phyloP scores from a whole-genome alignment of 2,113 vertebrate species.

The Cyphomyrus discorhynchus region DNA sequence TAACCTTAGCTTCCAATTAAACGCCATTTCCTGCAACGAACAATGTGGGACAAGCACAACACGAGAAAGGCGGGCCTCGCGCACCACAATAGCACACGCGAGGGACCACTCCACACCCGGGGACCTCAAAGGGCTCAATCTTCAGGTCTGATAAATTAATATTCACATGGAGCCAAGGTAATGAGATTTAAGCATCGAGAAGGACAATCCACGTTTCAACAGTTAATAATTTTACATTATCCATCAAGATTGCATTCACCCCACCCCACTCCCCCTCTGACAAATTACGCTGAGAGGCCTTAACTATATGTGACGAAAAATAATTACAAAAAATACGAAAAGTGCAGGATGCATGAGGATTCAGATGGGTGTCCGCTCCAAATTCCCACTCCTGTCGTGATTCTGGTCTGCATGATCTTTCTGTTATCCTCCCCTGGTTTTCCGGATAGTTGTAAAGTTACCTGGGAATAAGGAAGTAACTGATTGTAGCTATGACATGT shows the following conservation, averaged over 20 bases:
- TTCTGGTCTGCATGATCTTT: neutral
- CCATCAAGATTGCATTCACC: neutral
- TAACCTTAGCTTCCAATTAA: constrained; percentile 28
- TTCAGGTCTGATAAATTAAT: constrained; percentile 1
- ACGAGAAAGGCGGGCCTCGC: neutral
- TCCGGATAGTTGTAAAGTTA: neutral
- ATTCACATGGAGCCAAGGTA: neutral
- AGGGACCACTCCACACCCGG: neutral
- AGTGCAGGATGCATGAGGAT: constrained; percentile 1
- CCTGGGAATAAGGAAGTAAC: neutral
- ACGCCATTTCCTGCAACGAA: constrained; percentile 20
- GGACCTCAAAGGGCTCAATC: constrained; percentile 1
- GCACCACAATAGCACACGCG: neutral
- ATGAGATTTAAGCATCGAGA: constrained; percentile 15
- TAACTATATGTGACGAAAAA: neutral
- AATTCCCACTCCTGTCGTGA: neutral
- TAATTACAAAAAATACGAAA: neutral
- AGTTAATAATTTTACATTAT: constrained; percentile 14
- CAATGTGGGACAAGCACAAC: constrained; percentile 19
- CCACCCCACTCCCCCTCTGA: neutral
- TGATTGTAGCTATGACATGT: neutral
- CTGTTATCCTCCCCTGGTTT: neutral
- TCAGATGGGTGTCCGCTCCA: neutral
- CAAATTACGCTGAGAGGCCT: neutral
- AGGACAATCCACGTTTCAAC: constrained; percentile 15